These are phyloP conservation scores for Bellardia pandia DNA, from an alignment of 2,888 invertebrate species.

Conservation along the genomic window DNA sequence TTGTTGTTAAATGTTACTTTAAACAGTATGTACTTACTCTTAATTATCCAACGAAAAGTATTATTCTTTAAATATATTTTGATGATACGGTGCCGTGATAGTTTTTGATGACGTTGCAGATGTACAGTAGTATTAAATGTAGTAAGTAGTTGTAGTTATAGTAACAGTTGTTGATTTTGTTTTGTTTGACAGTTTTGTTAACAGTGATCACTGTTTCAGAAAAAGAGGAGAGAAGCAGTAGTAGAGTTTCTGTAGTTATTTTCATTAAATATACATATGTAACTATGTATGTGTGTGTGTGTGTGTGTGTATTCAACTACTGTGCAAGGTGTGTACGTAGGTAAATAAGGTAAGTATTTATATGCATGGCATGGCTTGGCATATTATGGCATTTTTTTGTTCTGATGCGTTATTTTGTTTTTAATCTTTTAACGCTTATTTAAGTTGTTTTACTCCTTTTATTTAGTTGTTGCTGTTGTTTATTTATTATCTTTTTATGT, in stretches of 20 bases:
- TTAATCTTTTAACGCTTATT: slow-evolving; percentile 70
- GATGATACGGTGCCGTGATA: slow-evolving; percentile 27
- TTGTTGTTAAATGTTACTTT: slow-evolving; percentile 35
- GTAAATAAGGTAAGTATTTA: neutral
- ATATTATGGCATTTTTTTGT: neutral
- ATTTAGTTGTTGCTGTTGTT: slow-evolving; percentile 32
- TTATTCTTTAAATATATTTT: slow-evolving; percentile 12
- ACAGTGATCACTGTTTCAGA: slow-evolving; percentile 42
- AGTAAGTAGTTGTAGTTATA: slow-evolving; percentile 24
- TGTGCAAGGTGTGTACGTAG: neutral
- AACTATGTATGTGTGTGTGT: no score
- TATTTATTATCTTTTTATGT: slow-evolving; percentile 31
- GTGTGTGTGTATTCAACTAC: slow-evolving; percentile 15
- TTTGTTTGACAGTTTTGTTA: slow-evolving; percentile 14
- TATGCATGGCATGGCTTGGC: neutral
- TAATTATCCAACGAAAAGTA: slow-evolving; percentile 62
- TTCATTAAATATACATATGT: slow-evolving; percentile 10
- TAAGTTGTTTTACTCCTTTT: slow-evolving; percentile 51
- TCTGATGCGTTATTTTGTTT: slow-evolving; percentile 37
- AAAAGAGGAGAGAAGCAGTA: slow-evolving; percentile 26
- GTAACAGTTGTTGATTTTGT: neutral
- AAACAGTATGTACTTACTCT: slow-evolving; percentile 61
- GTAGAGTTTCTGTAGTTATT: slow-evolving; percentile 18
- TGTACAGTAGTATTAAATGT: slow-evolving; percentile 6
- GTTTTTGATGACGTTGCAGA: slow-evolving; percentile 3